Conservation (phyloP, 2,797 vertebrate species). For the Phataginus tetradactyla region DNA sequence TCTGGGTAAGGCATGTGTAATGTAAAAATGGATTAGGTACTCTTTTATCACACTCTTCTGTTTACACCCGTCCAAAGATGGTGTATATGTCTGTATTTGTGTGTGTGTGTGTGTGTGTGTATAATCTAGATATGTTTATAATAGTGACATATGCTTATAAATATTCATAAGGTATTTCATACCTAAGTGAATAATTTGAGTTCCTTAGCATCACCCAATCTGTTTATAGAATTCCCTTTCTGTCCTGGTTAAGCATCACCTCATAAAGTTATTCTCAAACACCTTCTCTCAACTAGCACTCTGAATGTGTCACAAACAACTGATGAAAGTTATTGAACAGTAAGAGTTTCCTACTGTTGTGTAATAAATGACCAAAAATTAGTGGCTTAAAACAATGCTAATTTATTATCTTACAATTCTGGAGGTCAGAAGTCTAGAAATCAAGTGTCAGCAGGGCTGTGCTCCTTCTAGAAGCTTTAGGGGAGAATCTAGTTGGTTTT, state of each 20-base stretch:
- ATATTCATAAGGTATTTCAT: slow-evolving; percentile 74
- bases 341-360: background rate
- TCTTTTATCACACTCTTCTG: slow-evolving; percentile 54
- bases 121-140: slow-evolving; percentile 71
- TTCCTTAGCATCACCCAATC: slow-evolving; percentile 63
- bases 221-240: slow-evolving; percentile 63
- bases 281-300: slow-evolving; percentile 7
- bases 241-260: slow-evolving; percentile 41
- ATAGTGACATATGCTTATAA: slow-evolving; percentile 72
- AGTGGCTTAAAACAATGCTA: background rate
- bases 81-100: slow-evolving; percentile 69
- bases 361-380: background rate
- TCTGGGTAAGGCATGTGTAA: background rate
- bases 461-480: background rate
- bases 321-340: background rate
- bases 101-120: background rate
- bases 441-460: background rate
- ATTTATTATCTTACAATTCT: background rate
- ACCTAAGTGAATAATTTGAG: slow-evolving; percentile 74
- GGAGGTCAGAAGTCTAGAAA: background rate
- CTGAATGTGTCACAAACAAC: background rate
- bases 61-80: slow-evolving; percentile 68
- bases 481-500: background rate
- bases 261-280: slow-evolving; percentile 45
- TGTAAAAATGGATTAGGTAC: slow-evolving; percentile 59